Evolutionary conservation across 2,113 vertebrate genomes (phyloP), one percentile per base, ranked within the genome.

Genomic region (Condylura cristata): DNA sequence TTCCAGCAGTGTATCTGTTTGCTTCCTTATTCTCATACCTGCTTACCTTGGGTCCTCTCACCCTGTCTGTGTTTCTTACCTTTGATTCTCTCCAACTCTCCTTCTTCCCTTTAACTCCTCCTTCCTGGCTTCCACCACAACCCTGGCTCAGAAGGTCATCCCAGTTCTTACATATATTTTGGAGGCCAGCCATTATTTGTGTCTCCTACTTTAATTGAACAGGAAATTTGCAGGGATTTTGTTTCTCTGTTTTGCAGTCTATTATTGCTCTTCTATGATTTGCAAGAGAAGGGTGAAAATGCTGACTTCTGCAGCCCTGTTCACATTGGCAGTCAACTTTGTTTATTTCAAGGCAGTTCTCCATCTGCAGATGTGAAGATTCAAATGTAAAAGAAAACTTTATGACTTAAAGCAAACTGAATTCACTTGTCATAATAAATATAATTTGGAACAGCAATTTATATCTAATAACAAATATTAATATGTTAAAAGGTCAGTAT

Each of bases 381-480:
- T 22, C 46, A 95, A 75, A 71, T 63, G 46, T 39, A 70, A 85
- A 76, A 89, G 56, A 80, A 94, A 93, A 46, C 30, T 84, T 58
- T 66, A 53, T 86, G 78, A 93, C 56, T 89, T 80, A 86, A 82
- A 92, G 28, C n/a, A 87, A 93, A 84, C 30, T 85, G 44, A 92
- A 75, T 68, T 76, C 12, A 28, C 56, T 86, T 80, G 66, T 44
- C 56, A 76, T 61, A 85, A 82, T 81, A 84, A 89, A 84, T 63
- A 20, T 83, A 60, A 28, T 68, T 94, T 87, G 30, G 22, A 68
- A 76, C 5, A 93, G 74, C 10, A 71, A 61, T 86, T 94, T 71
- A 48, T 39, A 41, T 70, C 46, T 93, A 96, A 85, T 87, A 46
- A 89, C 85, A 87, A 82, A 28, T 92, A 74, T 75, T 68, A 79